phyloP scores from a whole-genome alignment of 2,888 invertebrate genomes.

The Dorcus parallelipipedus region DNA sequence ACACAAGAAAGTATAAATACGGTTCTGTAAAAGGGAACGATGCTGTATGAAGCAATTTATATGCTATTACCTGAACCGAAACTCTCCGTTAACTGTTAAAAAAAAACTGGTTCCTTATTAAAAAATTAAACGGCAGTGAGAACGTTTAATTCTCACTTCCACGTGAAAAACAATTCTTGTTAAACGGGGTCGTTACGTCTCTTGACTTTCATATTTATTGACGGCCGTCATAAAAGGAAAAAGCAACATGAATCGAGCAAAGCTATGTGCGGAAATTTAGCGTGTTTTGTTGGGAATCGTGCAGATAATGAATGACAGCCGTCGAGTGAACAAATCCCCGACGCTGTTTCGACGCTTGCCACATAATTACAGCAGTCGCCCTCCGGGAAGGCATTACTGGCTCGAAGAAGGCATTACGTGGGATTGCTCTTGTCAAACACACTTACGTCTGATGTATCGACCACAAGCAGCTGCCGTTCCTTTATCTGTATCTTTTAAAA shows the following conservation, averaged over 20 bases:
- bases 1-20: too few species aligned
- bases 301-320: slow-evolving; percentile 35
- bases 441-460: slow-evolving; percentile 39
- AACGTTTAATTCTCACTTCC: too few species aligned
- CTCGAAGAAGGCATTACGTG: slow-evolving; percentile 37
- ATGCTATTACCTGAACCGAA: too few species aligned
- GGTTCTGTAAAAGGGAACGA: too few species aligned
- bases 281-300: neutral
- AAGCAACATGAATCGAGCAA: neutral
- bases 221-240: too few species aligned
- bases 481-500: slow-evolving; percentile 9
- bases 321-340: slow-evolving; percentile 37
- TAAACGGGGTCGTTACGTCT: too few species aligned
- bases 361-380: slow-evolving; percentile 41
- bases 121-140: too few species aligned
- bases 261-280: slow-evolving; percentile 1
- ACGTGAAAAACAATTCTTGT: too few species aligned
- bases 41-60: too few species aligned
- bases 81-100: too few species aligned
- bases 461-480: slow-evolving; percentile 34
- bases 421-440: slow-evolving; percentile 41
- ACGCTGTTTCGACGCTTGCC: slow-evolving; percentile 39
- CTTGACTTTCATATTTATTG: too few species aligned
- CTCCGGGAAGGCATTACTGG: slow-evolving; percentile 34
- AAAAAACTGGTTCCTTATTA: too few species aligned